A percentile compares a stretch with the other conserved stretches of the same genome.
Conservation (phyloP, 2,797 vertebrate genomes). For the Cossypha dichroa region DNA sequence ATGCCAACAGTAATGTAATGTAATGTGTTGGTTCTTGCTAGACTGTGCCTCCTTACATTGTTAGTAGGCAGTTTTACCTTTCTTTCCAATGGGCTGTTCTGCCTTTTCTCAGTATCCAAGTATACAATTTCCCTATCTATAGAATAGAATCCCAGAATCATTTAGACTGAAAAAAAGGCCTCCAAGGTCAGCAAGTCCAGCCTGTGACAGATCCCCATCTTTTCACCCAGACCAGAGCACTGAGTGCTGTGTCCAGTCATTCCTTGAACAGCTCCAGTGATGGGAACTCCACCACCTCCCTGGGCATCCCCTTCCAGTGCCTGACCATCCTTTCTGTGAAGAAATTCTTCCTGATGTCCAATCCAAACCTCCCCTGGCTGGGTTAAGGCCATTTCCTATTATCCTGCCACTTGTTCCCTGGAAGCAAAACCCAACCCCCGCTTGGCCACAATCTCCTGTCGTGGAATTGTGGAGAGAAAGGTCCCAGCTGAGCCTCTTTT, state of each 20-base stretch:
- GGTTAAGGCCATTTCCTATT: neutral
- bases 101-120: neutral
- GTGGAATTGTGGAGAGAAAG: neutral
- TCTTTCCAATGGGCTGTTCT: neutral
- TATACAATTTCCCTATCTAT: accelerated
- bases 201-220: accelerated
- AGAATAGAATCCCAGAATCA: neutral
- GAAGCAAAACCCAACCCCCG: neutral
- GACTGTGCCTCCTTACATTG: neutral
- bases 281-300: neutral
- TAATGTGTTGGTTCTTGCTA: neutral
- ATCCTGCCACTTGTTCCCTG: neutral
- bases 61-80: neutral
- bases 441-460: neutral
- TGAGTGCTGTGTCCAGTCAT: neutral
- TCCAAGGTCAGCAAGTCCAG: neutral
- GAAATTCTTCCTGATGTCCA: neutral
- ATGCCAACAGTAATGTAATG: neutral
- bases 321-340: neutral
- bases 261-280: neutral
- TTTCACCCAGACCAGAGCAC: neutral
- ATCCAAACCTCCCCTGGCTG: neutral
- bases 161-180: neutral
- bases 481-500: neutral
- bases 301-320: neutral